Evolutionary conservation across 2,113 vertebrate species (phyloP).

Genomic region (Aegypius monachus): DNA sequence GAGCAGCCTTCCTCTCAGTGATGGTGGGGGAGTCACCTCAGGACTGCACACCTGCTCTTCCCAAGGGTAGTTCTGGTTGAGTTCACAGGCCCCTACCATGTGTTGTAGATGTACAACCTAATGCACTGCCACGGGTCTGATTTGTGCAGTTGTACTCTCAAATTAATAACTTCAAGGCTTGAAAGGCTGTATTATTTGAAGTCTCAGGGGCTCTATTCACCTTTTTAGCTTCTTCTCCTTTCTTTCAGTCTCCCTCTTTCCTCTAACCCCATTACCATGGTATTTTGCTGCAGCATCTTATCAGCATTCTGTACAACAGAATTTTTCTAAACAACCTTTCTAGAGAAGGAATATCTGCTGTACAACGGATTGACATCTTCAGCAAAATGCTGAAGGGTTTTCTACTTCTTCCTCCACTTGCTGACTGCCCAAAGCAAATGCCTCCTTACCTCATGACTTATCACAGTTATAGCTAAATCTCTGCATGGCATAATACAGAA

Average conservation of each 20-base stretch:
- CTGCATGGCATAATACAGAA: not conserved
- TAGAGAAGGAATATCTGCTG: not conserved
- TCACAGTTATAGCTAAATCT: not conserved
- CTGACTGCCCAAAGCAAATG: not conserved
- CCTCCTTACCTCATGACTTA: not conserved
- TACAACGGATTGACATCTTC: not conserved
- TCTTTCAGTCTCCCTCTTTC: not conserved
- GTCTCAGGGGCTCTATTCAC: not conserved
- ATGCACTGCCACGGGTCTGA: not conserved
- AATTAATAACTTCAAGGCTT: not conserved
- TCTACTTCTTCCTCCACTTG: not conserved
- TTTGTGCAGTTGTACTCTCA: not conserved
- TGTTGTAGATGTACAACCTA: rapidly evolving
- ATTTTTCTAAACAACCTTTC: not conserved
- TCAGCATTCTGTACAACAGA: not conserved
- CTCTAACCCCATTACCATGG: not conserved
- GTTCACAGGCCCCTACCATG: not conserved
- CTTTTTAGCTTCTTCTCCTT: not conserved
- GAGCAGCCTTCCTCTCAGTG: not conserved
- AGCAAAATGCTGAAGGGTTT: not conserved
- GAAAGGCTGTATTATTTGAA: not conserved
- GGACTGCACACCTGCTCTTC: rapidly evolving
- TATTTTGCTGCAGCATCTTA: not conserved
- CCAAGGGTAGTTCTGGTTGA: not conserved
- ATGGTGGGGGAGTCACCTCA: not conserved